Conservation (phyloP, 2,113 vertebrate genomes). For the Micromys minutus region DNA sequence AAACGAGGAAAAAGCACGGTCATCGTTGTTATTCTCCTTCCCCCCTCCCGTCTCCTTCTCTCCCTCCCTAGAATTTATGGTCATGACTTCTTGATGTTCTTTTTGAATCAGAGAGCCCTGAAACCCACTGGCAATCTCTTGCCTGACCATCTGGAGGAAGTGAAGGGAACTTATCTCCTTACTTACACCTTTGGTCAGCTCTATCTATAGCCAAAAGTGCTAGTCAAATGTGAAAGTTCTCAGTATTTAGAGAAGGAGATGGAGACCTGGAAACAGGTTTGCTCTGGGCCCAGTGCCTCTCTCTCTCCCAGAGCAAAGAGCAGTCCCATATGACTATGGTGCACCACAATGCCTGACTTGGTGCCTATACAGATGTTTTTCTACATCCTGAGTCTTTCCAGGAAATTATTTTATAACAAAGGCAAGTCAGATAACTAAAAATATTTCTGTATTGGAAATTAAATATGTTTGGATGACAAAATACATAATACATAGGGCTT, state of each 20-base stretch:
- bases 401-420: conserved; percentile 44
- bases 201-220: neutral
- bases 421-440: conserved; percentile 33
- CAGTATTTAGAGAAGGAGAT: neutral
- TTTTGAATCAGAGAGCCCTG: neutral
- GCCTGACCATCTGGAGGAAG: neutral
- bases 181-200: neutral
- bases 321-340: accelerated
- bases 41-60: neutral
- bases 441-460: neutral
- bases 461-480: conserved; percentile 27
- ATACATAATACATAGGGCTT: neutral
- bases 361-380: conserved; percentile 14
- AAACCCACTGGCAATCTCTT: neutral
- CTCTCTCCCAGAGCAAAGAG: neutral
- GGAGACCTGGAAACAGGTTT: neutral
- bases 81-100: neutral
- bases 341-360: neutral
- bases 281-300: neutral
- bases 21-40: neutral
- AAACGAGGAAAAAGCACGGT: neutral
- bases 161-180: neutral
- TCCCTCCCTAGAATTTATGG: neutral
- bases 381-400: neutral
- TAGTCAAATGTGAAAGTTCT: neutral